phyloP scores from a whole-genome alignment of 37 sponge, comb jelly and placozoan species.

The Tethya wilhelma region DNA sequence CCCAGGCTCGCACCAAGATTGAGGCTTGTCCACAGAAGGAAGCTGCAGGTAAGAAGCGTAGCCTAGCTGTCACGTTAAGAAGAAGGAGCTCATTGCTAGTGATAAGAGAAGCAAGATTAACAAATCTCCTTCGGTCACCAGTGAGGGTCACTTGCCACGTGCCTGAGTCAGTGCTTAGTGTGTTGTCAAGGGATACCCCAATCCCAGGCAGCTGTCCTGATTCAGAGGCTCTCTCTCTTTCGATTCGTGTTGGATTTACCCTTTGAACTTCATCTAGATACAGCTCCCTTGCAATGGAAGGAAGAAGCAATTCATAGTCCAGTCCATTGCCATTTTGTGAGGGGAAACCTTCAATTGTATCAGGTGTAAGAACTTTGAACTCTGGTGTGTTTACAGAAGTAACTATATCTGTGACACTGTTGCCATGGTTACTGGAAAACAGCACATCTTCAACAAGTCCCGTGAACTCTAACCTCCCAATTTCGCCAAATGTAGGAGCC shows the following conservation, averaged over 20 bases:
- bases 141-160: conserved; percentile 75
- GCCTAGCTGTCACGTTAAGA: conserved; percentile 49
- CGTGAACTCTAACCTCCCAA: conserved; percentile 21
- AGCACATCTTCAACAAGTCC: conserved; percentile 45
- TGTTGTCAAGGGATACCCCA: conserved; percentile 32
- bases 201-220: conserved; percentile 65
- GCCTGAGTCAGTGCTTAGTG: conserved; percentile 11
- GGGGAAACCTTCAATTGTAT: conserved; percentile 53
- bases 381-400: conserved; percentile 32
- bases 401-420: conserved; percentile 36
- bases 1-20: conserved; percentile 69
- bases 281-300: background rate
- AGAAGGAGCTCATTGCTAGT: conserved; percentile 20
- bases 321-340: background rate
- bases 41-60: conserved; percentile 63
- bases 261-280: conserved; percentile 41
- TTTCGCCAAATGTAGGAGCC: conserved; percentile 36
- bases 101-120: conserved; percentile 45
- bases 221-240: conserved; percentile 9
- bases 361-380: conserved; percentile 22
- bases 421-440: conserved; percentile 48
- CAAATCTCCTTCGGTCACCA: conserved; percentile 50
- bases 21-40: conserved; percentile 65
- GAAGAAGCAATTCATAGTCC: conserved; percentile 28
- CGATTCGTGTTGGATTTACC: conserved; percentile 41